These are phyloP conservation scores for Clostera curtula DNA, from an alignment of 2,888 invertebrate species.

Conservation along the genomic window DNA sequence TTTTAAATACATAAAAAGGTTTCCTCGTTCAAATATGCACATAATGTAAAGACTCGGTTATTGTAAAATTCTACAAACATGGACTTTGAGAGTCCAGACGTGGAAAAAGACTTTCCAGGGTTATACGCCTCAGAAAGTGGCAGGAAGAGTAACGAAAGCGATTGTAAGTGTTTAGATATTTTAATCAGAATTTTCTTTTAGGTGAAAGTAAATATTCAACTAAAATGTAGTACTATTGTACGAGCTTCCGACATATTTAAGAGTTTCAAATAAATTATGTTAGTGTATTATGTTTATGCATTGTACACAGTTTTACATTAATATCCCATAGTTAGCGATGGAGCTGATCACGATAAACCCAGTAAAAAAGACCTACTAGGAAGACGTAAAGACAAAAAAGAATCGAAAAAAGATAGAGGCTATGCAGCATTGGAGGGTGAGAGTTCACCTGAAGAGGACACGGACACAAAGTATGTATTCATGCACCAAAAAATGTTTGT, in stretches of 20 bases:
- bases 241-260: no score
- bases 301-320: slow-evolving; percentile 1
- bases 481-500: not conserved
- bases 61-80: slow-evolving; percentile 44
- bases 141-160: slow-evolving; percentile 86
- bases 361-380: slow-evolving; percentile 87
- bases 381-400: slow-evolving; percentile 89
- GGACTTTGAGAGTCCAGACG: slow-evolving; percentile 92
- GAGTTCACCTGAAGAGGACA: slow-evolving; percentile 92
- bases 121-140: slow-evolving; percentile 88
- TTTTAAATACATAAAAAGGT: no score
- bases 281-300: no score
- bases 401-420: slow-evolving; percentile 86
- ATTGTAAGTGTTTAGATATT: slow-evolving; percentile 84
- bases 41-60: not conserved
- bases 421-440: slow-evolving; percentile 95
- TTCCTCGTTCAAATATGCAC: no score
- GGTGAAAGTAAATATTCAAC: not conserved
- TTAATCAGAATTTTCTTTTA: no score
- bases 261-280: no score
- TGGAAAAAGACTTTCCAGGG: slow-evolving; percentile 93
- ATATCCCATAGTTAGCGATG: slow-evolving; percentile 84
- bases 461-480: slow-evolving; percentile 81
- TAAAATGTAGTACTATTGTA: no score
- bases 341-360: slow-evolving; percentile 84